Base-by-base conservation (phyloP, 2,888 invertebrate genomes). In the Thymelicus acteon region DNA sequence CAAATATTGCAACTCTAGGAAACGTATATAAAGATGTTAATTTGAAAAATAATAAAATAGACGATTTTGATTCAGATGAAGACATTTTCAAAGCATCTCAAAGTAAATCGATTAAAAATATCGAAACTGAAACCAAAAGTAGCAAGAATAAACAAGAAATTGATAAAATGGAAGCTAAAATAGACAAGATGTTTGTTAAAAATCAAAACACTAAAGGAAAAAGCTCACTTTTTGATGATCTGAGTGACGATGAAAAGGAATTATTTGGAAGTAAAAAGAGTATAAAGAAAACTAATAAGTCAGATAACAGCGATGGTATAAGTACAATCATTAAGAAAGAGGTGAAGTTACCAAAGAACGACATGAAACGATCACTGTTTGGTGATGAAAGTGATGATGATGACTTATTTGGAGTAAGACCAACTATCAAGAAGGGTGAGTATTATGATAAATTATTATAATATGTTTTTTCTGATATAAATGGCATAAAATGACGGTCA, bases 321-420 rank as follows among this genome's bases (percentile, higher is more conserved):
- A 64, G 64, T 13, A 54, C 58, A n/a, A 72, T 67, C 67, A 67
- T 62, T 37, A 57, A 62, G n/a, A 72, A 65, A 72, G 70, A 72
- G 7, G 66, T 54, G 10, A 75, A 68, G 19, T 73, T 47, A 10
- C 63, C 72, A 63, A 52, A 75, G 62, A 76, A 76, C 19, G 80
- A 80, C 39, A 80, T 82, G 6, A 87, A 85, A 73, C 76, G 75
- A 39, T 83, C 87, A 12, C 76, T 93, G 44, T 93, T 94, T 58
- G 88, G 86, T 65, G 92, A 91, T 76, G 90, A 88, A 68, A 84
- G 82, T 75, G 89, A 87, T 75, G 89, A 87, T 75, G 88, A 88
- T 74, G 88, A 90, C 73, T 74, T 94, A 19, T 93, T 92, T 77
- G 85, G 84, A 1, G 78, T 78, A 5, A 88, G 84, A 74, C 31